A percentile compares a stretch with the other conserved stretches of the same genome.
These are phyloP conservation scores for Rhineura floridana DNA, from an alignment of 2,113 vertebrate species.

Conservation along the genomic window DNA sequence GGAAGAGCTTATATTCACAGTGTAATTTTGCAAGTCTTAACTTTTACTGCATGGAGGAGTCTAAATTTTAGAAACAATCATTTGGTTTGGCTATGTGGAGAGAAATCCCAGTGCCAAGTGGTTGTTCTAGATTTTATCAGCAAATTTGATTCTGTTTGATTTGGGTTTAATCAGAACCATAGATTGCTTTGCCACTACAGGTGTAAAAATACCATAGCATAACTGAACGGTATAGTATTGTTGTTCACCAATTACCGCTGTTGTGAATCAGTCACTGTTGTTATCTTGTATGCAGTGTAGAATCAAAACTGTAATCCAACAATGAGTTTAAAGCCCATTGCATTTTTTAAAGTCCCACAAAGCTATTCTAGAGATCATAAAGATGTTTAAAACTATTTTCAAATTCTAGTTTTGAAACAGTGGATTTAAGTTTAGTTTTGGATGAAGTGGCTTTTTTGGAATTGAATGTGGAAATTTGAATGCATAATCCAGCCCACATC, in stretches of 20 bases:
- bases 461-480: not conserved
- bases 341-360: too few relatives aligned
- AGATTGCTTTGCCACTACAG: not conserved
- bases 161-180: not conserved
- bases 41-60: conserved; percentile 3
- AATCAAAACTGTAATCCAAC: not conserved
- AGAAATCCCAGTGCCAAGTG: not conserved
- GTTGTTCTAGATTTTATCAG: not conserved
- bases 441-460: not conserved
- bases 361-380: too few relatives aligned
- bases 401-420: not conserved
- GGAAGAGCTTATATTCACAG: not conserved
- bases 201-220: not conserved
- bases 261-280: not conserved
- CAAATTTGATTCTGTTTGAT: not conserved
- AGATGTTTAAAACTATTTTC: not conserved
- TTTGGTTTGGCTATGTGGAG: not conserved
- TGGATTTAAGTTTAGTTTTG: not conserved
- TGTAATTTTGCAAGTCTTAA: not conserved
- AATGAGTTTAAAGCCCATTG: not conserved
- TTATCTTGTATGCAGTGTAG: not conserved
- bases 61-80: not conserved
- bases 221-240: not conserved
- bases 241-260: not conserved
- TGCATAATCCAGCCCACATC: not conserved